Percentiles rank a stretch among this genome's conserved stretches.
phyloP scores from a whole-genome alignment of 2,888 invertebrate genomes.

The Diploptera punctata region DNA sequence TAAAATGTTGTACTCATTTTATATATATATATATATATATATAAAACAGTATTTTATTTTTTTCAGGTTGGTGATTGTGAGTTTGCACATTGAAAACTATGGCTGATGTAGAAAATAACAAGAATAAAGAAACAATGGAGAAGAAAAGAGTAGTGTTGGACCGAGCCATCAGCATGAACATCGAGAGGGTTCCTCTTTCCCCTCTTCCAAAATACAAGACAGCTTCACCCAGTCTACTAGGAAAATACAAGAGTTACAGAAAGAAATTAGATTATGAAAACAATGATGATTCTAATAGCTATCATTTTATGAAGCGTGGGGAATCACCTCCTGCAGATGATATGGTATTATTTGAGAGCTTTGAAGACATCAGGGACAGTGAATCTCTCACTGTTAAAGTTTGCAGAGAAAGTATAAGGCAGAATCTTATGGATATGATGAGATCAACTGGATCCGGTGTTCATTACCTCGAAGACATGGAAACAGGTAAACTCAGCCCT shows the following conservation, averaged over 20 bases:
- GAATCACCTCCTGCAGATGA: constrained; percentile 82
- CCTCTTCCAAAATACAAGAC: constrained; percentile 35
- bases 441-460: constrained; percentile 69
- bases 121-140: background rate
- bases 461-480: constrained; percentile 75
- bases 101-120: background rate
- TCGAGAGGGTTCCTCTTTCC: constrained; percentile 47
- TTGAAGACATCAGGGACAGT: constrained; percentile 59
- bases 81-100: background rate
- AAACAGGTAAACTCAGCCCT: constrained; percentile 67
- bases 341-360: constrained; percentile 82
- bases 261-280: background rate
- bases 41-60: background rate
- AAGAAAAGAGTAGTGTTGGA: constrained; percentile 52
- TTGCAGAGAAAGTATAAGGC: constrained; percentile 69
- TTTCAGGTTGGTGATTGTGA: background rate
- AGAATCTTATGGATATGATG: constrained; percentile 78
- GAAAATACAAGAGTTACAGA: constrained; percentile 12
- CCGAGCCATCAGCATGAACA: constrained; percentile 57
- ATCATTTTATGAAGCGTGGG: constrained; percentile 69
- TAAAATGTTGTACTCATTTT: no score
- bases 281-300: background rate
- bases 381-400: constrained; percentile 53
- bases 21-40: background rate
- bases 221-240: constrained; percentile 29